Evolutionary conservation across 2,797 vertebrate genomes (phyloP).

Genomic region (Anabas testudineus): DNA sequence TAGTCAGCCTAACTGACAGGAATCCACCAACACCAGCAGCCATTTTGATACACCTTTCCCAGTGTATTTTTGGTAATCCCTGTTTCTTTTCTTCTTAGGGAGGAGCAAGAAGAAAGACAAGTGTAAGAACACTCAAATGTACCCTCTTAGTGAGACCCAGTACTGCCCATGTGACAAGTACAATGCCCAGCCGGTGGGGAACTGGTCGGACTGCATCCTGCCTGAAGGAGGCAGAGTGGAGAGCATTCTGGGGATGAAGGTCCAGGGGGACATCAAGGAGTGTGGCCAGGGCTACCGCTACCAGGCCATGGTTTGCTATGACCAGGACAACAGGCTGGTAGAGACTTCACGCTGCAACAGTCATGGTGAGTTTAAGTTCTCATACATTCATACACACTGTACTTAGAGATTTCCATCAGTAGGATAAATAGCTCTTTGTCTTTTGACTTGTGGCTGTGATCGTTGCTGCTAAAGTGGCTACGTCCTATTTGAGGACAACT

Average conservation of each 20-base stretch:
- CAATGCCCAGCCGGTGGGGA: conserved; percentile 95
- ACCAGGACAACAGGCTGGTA: conserved; percentile 94
- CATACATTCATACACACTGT: not conserved
- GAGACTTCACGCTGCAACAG: conserved; percentile 96
- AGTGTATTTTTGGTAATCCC: conserved; percentile 14
- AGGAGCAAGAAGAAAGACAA: conserved; percentile 98
- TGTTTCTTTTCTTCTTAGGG: conserved; percentile 78
- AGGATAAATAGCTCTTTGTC: not conserved
- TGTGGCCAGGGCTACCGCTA: conserved; percentile 98
- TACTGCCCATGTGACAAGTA: conserved; percentile 98
- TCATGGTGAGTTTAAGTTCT: conserved; percentile 83
- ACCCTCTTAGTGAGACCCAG: conserved; percentile 95
- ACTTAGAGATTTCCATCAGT: not conserved
- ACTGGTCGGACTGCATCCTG: conserved; percentile 98
- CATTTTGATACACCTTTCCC: conserved; percentile 18
- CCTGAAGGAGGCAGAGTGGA: conserved; percentile 89
- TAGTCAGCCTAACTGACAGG: conserved; percentile 3
- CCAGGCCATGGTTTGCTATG: conserved; percentile 97
- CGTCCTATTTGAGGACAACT: not conserved
- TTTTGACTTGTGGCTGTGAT: not conserved
- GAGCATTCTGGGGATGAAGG: conserved; percentile 85
- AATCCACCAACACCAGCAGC: conserved; percentile 11
- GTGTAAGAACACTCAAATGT: conserved; percentile 94
- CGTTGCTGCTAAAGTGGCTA: not conserved
- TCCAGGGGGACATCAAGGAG: conserved; percentile 91